Evolutionary conservation across 2,888 invertebrate species (phyloP).

Genomic region (Crematogaster levior): DNA sequence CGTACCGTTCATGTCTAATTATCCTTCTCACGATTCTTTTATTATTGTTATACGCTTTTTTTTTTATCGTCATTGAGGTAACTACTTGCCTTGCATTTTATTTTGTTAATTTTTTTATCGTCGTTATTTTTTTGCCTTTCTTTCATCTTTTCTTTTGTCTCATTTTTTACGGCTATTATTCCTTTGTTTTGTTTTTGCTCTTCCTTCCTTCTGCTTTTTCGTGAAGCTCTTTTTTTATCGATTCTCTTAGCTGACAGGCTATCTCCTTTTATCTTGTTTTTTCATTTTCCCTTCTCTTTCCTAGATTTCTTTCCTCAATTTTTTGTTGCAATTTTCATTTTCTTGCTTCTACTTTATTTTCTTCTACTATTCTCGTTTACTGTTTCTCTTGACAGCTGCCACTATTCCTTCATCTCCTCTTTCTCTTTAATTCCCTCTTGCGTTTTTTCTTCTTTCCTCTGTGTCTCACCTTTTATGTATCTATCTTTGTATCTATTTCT

Average conservation of each 20-base stretch:
- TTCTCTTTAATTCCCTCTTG: background rate
- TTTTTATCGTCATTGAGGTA: constrained; percentile 5
- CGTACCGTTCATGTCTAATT: background rate
- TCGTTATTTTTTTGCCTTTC: background rate
- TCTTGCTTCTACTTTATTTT: background rate
- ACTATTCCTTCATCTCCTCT: background rate
- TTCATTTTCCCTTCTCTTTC: background rate
- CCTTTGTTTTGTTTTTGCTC: background rate
- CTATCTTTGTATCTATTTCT: constrained; percentile 34
- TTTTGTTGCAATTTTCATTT: constrained; percentile 11
- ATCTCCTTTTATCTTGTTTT: constrained; percentile 13
- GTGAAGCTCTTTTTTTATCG: background rate
- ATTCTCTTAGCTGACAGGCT: background rate
- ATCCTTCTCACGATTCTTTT: constrained; percentile 4
- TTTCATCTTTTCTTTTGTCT: constrained; percentile 8
- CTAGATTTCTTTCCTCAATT: constrained; percentile 25
- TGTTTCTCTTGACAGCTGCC: background rate
- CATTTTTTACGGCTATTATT: constrained; percentile 2
- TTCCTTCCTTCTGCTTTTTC: background rate
- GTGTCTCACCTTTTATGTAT: constrained; percentile 14
- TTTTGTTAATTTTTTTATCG: background rate
- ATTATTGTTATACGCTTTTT: constrained; percentile 22
- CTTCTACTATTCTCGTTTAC: background rate
- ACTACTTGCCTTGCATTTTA: background rate
- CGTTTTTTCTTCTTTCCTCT: constrained; percentile 31